A percentile compares a stretch with the other conserved stretches of the same genome.
These are phyloP conservation scores for Phyto melanocephala DNA, from an alignment of 2,888 invertebrate genomes.

Conservation along the genomic window DNA sequence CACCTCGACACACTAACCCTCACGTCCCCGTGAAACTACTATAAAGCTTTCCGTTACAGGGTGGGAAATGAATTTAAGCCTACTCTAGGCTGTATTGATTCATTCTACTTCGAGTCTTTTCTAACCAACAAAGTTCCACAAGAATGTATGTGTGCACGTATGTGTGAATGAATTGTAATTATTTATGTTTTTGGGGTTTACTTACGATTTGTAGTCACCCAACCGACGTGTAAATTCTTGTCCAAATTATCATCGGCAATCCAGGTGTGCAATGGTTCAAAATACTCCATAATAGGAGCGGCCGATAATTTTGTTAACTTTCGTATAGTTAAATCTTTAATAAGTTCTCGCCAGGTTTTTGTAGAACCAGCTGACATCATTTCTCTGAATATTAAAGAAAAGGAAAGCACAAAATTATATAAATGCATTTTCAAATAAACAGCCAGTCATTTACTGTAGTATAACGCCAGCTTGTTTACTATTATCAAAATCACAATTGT, in stretches of 20 bases:
- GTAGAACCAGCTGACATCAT: conserved; percentile 80
- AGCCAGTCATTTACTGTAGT: conserved; percentile 71
- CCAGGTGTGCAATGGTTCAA: conserved; percentile 82
- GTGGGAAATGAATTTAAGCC: too few species aligned
- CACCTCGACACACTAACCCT: too few species aligned
- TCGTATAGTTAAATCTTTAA: conserved; percentile 84
- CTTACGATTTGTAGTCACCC: conserved; percentile 67
- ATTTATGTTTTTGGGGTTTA: too few species aligned
- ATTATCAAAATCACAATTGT: conserved; percentile 85
- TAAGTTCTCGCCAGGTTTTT: conserved; percentile 82
- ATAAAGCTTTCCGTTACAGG: too few species aligned
- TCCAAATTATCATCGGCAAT: conserved; percentile 80
- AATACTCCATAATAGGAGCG: conserved; percentile 82
- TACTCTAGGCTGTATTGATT: too few species aligned
- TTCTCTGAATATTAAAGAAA: conserved; percentile 72
- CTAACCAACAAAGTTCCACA: too few species aligned
- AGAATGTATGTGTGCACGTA: too few species aligned
- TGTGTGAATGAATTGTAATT: too few species aligned
- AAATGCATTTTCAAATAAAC: too few species aligned
- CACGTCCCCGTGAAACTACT: too few species aligned
- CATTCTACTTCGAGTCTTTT: too few species aligned
- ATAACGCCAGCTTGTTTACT: conserved; percentile 82
- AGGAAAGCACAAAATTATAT: too few species aligned
- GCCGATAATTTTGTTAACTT: conserved; percentile 84
- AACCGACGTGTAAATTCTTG: conserved; percentile 72